Percentiles rank a stretch among this genome's conserved stretches.
Evolutionary conservation across 2,797 vertebrate genomes (phyloP).

Genomic region (Eulemur rubriventer): DNA sequence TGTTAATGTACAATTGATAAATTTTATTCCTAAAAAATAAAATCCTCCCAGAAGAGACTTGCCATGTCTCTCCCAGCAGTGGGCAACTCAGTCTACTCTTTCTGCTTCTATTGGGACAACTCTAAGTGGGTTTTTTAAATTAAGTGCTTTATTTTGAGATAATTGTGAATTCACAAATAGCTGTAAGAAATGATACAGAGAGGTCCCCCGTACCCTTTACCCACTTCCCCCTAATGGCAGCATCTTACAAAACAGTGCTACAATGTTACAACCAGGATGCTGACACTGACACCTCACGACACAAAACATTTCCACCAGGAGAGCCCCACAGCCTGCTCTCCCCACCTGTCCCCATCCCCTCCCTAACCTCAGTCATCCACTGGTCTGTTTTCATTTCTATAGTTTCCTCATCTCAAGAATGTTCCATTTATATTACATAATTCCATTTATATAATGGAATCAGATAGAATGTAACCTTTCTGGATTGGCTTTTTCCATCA

Average conservation of each 20-base stretch:
- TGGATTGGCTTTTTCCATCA: background rate
- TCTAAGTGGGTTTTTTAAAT: background rate
- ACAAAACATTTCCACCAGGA: fast-evolving
- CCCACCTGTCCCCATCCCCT: background rate
- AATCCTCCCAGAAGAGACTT: background rate
- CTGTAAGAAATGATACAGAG: background rate
- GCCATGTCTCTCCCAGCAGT: background rate
- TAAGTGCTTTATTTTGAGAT: background rate
- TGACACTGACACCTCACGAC: background rate
- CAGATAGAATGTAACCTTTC: background rate
- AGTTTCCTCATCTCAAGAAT: background rate
- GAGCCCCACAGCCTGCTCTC: background rate
- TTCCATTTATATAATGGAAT: background rate
- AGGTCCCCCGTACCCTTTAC: no score
- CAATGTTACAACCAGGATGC: fast-evolving
- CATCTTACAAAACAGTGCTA: background rate
- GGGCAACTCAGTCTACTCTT: background rate
- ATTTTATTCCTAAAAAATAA: background rate
- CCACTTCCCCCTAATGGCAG: background rate
- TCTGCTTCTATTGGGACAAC: background rate
- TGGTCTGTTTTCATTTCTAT: background rate
- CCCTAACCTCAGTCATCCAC: background rate
- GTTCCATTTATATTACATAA: background rate
- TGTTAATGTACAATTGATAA: background rate
- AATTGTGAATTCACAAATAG: background rate